These are phyloP conservation scores for Lepas anatifera DNA, from an alignment of 2,888 invertebrate species.

Conservation along the genomic window DNA sequence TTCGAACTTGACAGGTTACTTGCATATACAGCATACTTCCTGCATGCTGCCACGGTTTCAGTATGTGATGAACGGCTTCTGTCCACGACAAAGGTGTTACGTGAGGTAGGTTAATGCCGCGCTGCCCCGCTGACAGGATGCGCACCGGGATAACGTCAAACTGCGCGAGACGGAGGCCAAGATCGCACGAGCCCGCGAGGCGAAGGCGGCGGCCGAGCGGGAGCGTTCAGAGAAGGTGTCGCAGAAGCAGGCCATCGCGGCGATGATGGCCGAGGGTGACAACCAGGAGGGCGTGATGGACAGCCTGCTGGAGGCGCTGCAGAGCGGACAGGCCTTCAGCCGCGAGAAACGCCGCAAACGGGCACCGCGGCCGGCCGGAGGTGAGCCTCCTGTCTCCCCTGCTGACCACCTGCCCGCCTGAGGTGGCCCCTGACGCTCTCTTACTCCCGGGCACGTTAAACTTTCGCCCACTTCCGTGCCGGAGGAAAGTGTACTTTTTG, in stretches of 20 bases:
- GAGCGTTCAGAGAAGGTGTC: slow-evolving; percentile 69
- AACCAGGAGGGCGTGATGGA: slow-evolving; percentile 98
- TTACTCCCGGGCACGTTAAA: too few relatives aligned
- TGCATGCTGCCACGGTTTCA: too few relatives aligned
- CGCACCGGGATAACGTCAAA: slow-evolving; percentile 69
- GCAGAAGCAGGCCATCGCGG: slow-evolving; percentile 71
- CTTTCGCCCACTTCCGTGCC: too few relatives aligned
- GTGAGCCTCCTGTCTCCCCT: slow-evolving; percentile 35
- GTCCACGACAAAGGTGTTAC: too few relatives aligned
- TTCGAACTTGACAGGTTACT: too few relatives aligned
- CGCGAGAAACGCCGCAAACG: slow-evolving; percentile 64
- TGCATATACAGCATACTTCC: too few relatives aligned
- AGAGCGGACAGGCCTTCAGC: slow-evolving; percentile 89
- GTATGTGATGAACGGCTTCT: too few relatives aligned
- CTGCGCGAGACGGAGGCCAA: slow-evolving; percentile 74
- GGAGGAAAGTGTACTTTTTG: too few relatives aligned
- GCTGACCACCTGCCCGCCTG: background rate
- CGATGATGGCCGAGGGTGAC: slow-evolving; percentile 69
- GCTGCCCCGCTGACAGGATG: too few relatives aligned
- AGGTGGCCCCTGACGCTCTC: too few relatives aligned
- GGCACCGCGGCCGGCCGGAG: slow-evolving; percentile 70
- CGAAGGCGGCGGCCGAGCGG: slow-evolving; percentile 66
- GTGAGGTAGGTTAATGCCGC: too few relatives aligned
- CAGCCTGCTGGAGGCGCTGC: slow-evolving; percentile 83
- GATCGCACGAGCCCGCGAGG: slow-evolving; percentile 64